phyloP scores from a whole-genome alignment of 1,140 invertebrate genomes.

The Caligus rogercresseyi region DNA sequence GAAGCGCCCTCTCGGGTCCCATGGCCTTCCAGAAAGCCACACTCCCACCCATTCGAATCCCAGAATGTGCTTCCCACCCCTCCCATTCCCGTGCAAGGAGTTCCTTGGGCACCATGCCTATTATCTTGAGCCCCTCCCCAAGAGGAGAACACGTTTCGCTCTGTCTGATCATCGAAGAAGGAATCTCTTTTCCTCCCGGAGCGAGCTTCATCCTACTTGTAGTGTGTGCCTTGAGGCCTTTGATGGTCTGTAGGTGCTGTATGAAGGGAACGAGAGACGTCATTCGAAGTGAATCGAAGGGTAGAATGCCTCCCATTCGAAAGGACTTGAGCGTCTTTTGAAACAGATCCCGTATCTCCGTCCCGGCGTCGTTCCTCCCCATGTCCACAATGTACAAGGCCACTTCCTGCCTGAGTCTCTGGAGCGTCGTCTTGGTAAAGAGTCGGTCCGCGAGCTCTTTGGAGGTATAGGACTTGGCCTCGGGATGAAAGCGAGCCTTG shows the following conservation, averaged over 20 bases:
- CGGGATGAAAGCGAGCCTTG: not conserved
- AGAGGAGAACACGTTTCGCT: too few relatives aligned
- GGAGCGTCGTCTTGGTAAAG: not conserved
- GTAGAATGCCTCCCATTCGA: not conserved
- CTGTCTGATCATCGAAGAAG: too few relatives aligned
- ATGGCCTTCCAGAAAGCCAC: not conserved
- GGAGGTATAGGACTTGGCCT: not conserved
- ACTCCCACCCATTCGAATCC: not conserved
- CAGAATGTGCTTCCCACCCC: not conserved
- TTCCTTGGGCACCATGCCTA: not conserved
- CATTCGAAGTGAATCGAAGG: not conserved
- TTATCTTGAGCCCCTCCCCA: not conserved
- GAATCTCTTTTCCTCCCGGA: not conserved
- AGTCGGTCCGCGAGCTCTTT: not conserved
- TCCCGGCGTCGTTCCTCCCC: not conserved
- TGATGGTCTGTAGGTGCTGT: too few relatives aligned
- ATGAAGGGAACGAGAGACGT: not conserved
- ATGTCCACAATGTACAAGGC: not conserved
- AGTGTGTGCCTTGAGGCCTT: not conserved
- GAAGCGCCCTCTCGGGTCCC: not conserved
- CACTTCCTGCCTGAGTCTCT: not conserved
- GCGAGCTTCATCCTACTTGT: not conserved
- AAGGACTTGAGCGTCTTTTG: not conserved
- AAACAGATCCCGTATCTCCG: not conserved
- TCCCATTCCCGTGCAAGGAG: not conserved